Conservation (phyloP, 2,797 vertebrate genomes). For the Leptodactylus fallax region DNA sequence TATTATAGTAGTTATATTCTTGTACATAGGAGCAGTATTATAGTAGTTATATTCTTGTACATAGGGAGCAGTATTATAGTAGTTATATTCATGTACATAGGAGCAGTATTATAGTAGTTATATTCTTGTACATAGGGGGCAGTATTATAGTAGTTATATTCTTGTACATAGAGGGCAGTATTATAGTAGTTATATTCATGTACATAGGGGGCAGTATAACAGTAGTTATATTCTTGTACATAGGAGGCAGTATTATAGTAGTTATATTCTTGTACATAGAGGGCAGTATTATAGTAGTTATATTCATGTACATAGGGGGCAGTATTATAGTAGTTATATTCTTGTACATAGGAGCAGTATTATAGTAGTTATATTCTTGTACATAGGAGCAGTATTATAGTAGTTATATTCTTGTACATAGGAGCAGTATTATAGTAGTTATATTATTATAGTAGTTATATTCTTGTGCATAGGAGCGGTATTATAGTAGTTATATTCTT, state of each 20-base stretch:
- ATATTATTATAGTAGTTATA: too few relatives aligned
- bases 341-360: too few relatives aligned
- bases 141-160: slow-evolving; percentile 19
- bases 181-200: slow-evolving; percentile 3
- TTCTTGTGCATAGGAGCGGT: too few relatives aligned
- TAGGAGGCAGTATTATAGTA: slow-evolving; percentile 4
- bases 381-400: too few relatives aligned
- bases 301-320: neutral
- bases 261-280: slow-evolving; percentile 17
- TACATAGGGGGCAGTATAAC: neutral
- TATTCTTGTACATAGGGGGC: neutral
- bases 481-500: too few relatives aligned
- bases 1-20: slow-evolving; percentile 23
- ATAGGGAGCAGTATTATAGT: slow-evolving; percentile 11
- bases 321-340: too few relatives aligned
- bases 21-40: slow-evolving; percentile 1
- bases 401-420: too few relatives aligned
- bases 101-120: slow-evolving; percentile 2
- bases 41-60: slow-evolving; percentile 16
- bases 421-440: too few relatives aligned
- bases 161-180: neutral
- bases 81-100: slow-evolving; percentile 17
- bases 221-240: slow-evolving; percentile 14
- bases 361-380: too few relatives aligned
- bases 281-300: slow-evolving; percentile 1